Evolutionary conservation across 2,797 vertebrate species (phyloP), one percentile per base, ranked within the genome.

Genomic region (Phrynocephalus guinanensis): DNA sequence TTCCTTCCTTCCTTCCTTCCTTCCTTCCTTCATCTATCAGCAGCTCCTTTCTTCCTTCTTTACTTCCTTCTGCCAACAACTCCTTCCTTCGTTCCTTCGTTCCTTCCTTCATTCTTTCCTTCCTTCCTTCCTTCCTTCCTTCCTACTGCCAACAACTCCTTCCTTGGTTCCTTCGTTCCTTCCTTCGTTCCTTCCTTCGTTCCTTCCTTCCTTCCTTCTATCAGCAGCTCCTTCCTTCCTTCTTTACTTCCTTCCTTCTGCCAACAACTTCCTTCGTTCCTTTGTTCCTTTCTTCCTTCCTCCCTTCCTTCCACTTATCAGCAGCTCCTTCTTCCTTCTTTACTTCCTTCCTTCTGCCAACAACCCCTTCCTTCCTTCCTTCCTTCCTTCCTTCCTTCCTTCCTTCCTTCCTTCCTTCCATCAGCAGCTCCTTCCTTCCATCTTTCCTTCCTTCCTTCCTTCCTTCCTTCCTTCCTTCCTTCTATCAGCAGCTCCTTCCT

Each of bases 361-460:
- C 33, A 33, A 3, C 1, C n/a, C 3, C 50, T 52, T 52, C 50
- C 50, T 52, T 52, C 50, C 5, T 52, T 52, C 52, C 52, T 52
- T 52, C 52, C 8, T 28, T 71, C 70, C n/a, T 71, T 28, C 2
- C 15, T n/a, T 28, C 15, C 70, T 28, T 28, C 70, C 28, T 71
- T 33, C 70, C 10, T 28, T n/a, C 28, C n/a, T 28, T 71, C n/a
- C 24, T 10, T 28, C 70, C 28, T 15, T 11, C 13, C 0, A 11
- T 28, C 1, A 26, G 28, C 3, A 8, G 13, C 1, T 28, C 30
- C 2, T 15, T 28, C 3, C 70, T 71, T 0, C 70, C n/a, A 0
- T 9, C 28, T 28, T n/a, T 8, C n/a, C 30, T 4, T 28, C 28
- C 16, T 6, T 33, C 76, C 48, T 50, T 2, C 76, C 76, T 77